phyloP scores from a whole-genome alignment of 1,140 invertebrate species.

The Thaumetopoea pityocampa region DNA sequence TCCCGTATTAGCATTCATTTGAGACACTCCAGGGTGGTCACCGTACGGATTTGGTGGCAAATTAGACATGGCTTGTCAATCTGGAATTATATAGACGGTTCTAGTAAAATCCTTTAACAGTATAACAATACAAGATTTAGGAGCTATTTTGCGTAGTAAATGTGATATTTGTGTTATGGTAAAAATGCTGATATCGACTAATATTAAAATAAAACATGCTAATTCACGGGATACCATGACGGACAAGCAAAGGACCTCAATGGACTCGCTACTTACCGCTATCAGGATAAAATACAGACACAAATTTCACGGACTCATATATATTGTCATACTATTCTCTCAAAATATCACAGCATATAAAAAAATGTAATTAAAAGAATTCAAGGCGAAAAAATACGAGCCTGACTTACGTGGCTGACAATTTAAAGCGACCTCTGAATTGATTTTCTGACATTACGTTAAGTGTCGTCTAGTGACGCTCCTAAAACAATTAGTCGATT shows the following conservation, averaged over 20 bases:
- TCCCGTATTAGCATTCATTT: conserved; percentile 38
- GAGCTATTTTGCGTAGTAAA: not conserved
- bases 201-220: conserved; percentile 60
- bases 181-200: conserved; percentile 46
- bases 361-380: conserved; percentile 58
- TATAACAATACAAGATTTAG: conserved; percentile 1
- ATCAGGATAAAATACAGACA: conserved; percentile 36
- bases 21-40: conserved; percentile 36
- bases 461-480: conserved; percentile 40
- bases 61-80: conserved; percentile 66
- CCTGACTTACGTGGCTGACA: conserved; percentile 75
- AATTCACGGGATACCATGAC: conserved; percentile 64
- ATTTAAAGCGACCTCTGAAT: conserved; percentile 68
- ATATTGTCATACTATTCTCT: conserved; percentile 60
- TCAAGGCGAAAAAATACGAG: conserved; percentile 67
- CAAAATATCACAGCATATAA: conserved; percentile 54
- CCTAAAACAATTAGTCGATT: conserved; percentile 13
- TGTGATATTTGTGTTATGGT: conserved; percentile 47
- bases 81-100: conserved; percentile 44
- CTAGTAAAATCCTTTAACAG: conserved; percentile 3
- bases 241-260: conserved; percentile 38
- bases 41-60: conserved; percentile 59
- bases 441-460: conserved; percentile 60
- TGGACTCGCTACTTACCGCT: conserved; percentile 45
- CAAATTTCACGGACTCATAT: conserved; percentile 42